phyloP scores from a whole-genome alignment of 2,113 vertebrate genomes.

The Lampris megalopsis region DNA sequence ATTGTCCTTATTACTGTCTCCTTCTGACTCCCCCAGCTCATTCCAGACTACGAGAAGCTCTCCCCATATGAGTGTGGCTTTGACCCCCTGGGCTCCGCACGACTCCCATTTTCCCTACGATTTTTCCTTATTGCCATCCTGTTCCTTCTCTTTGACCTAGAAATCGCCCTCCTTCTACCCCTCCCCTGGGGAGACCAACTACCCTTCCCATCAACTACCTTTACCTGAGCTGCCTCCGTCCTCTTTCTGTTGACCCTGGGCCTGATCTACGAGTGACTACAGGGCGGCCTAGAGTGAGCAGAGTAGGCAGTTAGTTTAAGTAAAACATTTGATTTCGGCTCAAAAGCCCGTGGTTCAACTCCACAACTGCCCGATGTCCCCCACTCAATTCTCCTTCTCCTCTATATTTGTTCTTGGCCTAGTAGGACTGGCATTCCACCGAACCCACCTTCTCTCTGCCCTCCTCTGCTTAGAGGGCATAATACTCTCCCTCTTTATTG shows the following conservation, averaged over 20 bases:
- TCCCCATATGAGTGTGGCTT: constrained; percentile 44
- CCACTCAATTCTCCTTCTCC: constrained; percentile 21
- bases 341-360: constrained; percentile 37
- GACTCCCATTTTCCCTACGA: constrained; percentile 48
- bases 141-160: constrained; percentile 44
- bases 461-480: constrained; percentile 42
- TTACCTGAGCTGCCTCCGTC: accelerated
- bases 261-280: constrained; percentile 51
- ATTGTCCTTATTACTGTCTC: accelerated
- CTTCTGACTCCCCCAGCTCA: constrained; percentile 34
- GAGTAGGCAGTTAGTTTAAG: constrained; percentile 47
- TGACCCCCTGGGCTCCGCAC: constrained; percentile 35
- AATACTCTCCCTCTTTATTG: constrained; percentile 39
- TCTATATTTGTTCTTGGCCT: constrained; percentile 23
- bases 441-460: constrained; percentile 28
- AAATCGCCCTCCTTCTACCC: constrained; percentile 9
- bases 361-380: constrained; percentile 28
- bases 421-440: constrained; percentile 30
- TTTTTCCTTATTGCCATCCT: constrained; percentile 49
- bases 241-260: constrained; percentile 1
- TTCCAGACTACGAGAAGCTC: constrained; percentile 38
- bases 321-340: constrained; percentile 54
- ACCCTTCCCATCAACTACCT: accelerated
- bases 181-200: constrained; percentile 1
- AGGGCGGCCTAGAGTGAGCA: constrained; percentile 57